Percentiles rank a stretch among this genome's conserved stretches.
These are phyloP conservation scores for Phalacrocorax brasilianus DNA, from an alignment of 2,113 vertebrate species.

Conservation along the genomic window DNA sequence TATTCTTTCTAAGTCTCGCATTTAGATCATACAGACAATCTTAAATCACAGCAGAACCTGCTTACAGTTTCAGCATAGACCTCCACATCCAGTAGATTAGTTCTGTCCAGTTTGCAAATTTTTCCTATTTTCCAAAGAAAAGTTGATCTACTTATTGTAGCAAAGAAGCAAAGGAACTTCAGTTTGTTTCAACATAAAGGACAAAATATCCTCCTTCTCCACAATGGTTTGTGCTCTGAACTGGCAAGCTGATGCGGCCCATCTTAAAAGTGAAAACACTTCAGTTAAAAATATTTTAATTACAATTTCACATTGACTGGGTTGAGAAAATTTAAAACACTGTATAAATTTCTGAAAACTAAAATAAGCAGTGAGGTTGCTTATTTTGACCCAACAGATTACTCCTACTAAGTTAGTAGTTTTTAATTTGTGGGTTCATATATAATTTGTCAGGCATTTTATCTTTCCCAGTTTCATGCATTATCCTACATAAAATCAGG, in stretches of 20 bases:
- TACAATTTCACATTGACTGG: background rate
- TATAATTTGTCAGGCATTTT: background rate
- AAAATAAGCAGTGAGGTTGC: background rate
- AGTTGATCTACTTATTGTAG: background rate
- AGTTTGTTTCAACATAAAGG: background rate
- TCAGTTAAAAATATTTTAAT: background rate
- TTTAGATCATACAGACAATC: background rate
- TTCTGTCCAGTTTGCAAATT: background rate
- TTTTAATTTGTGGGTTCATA: background rate
- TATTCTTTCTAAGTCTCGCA: background rate
- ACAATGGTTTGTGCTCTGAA: background rate
- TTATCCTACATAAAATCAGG: background rate
- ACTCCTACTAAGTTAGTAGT: background rate
- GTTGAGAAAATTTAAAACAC: background rate
- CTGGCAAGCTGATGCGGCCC: background rate
- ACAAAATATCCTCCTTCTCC: background rate
- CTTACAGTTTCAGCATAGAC: background rate
- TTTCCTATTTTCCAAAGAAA: background rate
- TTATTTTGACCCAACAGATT: background rate
- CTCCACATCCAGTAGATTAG: background rate
- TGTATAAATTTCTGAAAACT: background rate
- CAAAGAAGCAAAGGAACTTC: background rate
- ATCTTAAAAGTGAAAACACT: background rate
- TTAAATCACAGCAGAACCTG: background rate
- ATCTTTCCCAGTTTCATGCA: background rate